A percentile compares a stretch with the other conserved stretches of the same genome.
Evolutionary conservation across 2,888 invertebrate species (phyloP).

Genomic region (Drosophila paranaensis): DNA sequence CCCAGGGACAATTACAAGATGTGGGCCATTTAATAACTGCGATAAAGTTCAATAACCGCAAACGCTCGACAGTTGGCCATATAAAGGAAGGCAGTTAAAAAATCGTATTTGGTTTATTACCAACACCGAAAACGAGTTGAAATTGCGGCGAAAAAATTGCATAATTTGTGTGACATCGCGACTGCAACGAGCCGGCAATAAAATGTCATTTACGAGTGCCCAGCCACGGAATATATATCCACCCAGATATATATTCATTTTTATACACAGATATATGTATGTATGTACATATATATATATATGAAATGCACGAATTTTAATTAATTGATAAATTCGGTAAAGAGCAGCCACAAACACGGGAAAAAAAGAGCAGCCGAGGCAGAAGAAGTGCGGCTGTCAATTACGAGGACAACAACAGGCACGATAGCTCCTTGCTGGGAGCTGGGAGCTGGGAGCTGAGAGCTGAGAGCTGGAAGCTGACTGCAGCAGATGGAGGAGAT

Average conservation of each 20-base stretch:
- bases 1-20: constrained; percentile 51
- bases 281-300: constrained; percentile 40
- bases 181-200: constrained; percentile 60
- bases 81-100: constrained; percentile 51
- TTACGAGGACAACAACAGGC: constrained; percentile 63
- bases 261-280: constrained; percentile 37
- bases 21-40: constrained; percentile 57
- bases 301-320: constrained; percentile 81
- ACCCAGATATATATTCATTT: constrained; percentile 29
- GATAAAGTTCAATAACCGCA: constrained; percentile 73
- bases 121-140: constrained; percentile 78
- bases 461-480: constrained; percentile 11
- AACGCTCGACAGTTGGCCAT: constrained; percentile 52
- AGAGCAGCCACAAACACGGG: constrained; percentile 45
- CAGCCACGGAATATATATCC: constrained; percentile 36
- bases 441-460: constrained; percentile 13
- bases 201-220: constrained; percentile 74
- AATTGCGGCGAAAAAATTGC: constrained; percentile 80
- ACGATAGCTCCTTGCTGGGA: constrained; percentile 54
- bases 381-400: constrained; percentile 75
- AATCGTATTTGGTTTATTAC: constrained; percentile 76
- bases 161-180: constrained; percentile 78
- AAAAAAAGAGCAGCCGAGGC: constrained; percentile 14
- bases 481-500: background rate
- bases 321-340: constrained; percentile 81